phyloP scores from a whole-genome alignment of 2,113 vertebrate genomes.

The Poeciliopsis turrubarensis region DNA sequence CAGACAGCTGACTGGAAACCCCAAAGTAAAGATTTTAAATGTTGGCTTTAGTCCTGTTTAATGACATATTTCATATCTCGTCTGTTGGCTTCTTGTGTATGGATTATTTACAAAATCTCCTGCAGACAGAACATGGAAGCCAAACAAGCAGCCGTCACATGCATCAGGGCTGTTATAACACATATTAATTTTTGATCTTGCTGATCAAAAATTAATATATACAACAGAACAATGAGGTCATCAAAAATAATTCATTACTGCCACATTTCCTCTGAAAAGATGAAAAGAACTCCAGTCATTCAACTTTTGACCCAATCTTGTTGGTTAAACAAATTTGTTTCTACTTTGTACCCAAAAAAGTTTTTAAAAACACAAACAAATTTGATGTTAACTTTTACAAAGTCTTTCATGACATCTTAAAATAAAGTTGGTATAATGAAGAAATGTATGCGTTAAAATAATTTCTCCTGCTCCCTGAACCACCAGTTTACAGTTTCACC shows the following conservation, averaged over 20 bases:
- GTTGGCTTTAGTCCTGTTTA: conserved; percentile 10
- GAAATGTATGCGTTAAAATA: too few species aligned
- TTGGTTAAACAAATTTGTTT: too few species aligned
- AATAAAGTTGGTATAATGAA: not conserved
- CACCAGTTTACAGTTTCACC: too few species aligned
- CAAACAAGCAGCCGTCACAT: not conserved
- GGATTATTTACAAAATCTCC: not conserved
- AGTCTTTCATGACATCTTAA: not conserved
- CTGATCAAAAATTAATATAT: conserved; percentile 27
- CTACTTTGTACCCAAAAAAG: too few species aligned
- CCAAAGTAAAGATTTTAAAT: conserved; percentile 34
- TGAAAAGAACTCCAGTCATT: not conserved
- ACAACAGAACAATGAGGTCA: conserved; percentile 18
- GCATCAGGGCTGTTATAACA: not conserved
- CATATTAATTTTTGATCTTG: not conserved
- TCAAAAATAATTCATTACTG: conserved; percentile 28
- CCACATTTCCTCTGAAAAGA: not conserved
- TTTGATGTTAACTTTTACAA: not conserved
- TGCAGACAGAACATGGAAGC: not conserved
- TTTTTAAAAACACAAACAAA: too few species aligned
- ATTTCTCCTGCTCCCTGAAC: too few species aligned
- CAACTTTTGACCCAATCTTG: conserved; percentile 18
- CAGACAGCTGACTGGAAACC: conserved; percentile 3
- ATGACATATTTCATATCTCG: not conserved
- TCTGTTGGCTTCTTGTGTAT: conserved; percentile 1